Base-by-base conservation (phyloP, 2,888 invertebrate species). In the Drosophila colorata region DNA sequence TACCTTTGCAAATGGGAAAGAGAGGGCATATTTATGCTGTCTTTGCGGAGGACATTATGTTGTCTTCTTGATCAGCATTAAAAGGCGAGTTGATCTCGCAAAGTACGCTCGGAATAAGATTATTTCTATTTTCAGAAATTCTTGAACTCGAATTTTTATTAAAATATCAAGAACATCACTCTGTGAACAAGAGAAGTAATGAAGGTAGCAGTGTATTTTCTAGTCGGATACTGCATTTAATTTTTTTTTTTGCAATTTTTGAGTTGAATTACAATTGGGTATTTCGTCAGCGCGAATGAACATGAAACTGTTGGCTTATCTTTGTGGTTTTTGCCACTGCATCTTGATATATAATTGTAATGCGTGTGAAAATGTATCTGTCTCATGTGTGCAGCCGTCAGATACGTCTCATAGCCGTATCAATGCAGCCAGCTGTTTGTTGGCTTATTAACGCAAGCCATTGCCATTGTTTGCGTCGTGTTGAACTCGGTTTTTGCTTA, bases 321-420 rank as follows among this genome's bases (percentile, higher is more conserved):
- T 55, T 23, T 47, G 31, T 48, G 52, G 48, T 47, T 43, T 61
- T 63, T 44, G 41, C 38, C 47, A 23, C 25, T 61, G 57, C 59
- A 72, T 35, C 57, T 69, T 69, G 35, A 56, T 49, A 40, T 41
- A 31, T 46, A 37, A 72, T 64, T 72, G 76, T 56, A 47, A 57
- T 77, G 78, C 76, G 78, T 76, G 76, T 77, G 76, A 77, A 76
- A 73, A 73, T 73, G 65, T 73, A 66, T 60, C 68, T 69, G 33
- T 58, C 47, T 8, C 33, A 33, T 58, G 14, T 23, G 33, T 64
- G 56, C 59, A 63, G 28, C 43, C 47, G 48, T 53, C 52, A 33
- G 53, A 57, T 70, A 58, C 66, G 70, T 51, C 46, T 18, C 18
- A 14, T 8, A 14, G 9, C 23, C 20, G 53, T 49, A 47, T 64